A percentile compares a stretch with the other conserved stretches of the same genome.
phyloP scores from a whole-genome alignment of 2,113 vertebrate genomes.

The Bothrops jararaca region DNA sequence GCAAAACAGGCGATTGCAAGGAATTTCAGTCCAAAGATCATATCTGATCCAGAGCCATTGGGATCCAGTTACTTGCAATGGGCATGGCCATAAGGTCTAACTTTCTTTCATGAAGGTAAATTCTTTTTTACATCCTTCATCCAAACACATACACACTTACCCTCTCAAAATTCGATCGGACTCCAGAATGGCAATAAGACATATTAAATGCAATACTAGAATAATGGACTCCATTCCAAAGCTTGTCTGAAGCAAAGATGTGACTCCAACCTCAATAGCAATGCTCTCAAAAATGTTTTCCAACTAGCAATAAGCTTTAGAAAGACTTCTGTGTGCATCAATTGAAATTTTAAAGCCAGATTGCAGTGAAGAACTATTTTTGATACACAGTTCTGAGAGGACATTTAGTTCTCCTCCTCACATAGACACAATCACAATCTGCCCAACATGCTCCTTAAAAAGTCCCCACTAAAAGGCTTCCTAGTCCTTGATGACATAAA shows the following conservation, averaged over 20 bases:
- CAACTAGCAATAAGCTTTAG: not conserved
- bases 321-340: not conserved
- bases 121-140: not conserved
- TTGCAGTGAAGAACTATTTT: not conserved
- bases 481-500: not conserved
- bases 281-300: not conserved
- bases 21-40: not conserved
- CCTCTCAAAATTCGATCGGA: not conserved
- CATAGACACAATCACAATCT: not conserved
- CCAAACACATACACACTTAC: not conserved
- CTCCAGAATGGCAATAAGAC: not conserved
- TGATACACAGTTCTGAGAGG: not conserved
- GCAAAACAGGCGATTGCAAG: not conserved
- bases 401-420: not conserved
- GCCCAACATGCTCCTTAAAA: not conserved
- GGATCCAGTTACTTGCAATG: not conserved
- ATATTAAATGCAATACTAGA: not conserved
- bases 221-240: not conserved
- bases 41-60: not conserved
- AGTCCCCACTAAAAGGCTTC: not conserved
- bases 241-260: not conserved
- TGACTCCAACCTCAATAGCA: not conserved
- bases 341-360: not conserved
- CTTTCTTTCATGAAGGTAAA: not conserved
- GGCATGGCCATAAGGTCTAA: not conserved